phyloP scores from a whole-genome alignment of 2,888 invertebrate species.

The Halictus ligatus region DNA sequence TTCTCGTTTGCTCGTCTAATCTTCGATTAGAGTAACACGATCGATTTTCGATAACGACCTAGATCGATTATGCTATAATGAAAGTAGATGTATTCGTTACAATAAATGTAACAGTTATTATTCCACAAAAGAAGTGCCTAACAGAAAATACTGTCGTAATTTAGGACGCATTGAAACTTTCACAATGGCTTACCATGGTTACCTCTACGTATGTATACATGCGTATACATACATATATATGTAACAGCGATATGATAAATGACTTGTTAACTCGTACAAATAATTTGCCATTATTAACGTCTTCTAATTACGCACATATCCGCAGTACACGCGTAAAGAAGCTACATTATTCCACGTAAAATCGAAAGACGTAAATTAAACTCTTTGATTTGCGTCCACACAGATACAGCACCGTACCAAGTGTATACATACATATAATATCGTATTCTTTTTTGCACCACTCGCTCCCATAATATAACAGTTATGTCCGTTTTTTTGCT shows the following conservation, averaged over 20 bases:
- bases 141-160: background rate
- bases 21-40: no score
- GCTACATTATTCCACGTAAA: background rate
- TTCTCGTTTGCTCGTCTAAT: no score
- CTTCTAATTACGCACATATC: background rate
- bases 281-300: conserved; percentile 29
- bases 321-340: background rate
- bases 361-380: background rate
- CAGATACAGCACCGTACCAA: background rate
- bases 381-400: background rate
- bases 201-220: no score
- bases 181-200: conserved; percentile 1
- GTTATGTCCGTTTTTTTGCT: background rate
- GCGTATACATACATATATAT: background rate
- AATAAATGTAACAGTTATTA: background rate
- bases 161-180: background rate
- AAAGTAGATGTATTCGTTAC: no score
- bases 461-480: conserved; percentile 21
- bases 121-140: background rate
- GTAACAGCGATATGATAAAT: conserved; percentile 16
- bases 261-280: conserved; percentile 12
- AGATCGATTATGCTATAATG: no score
- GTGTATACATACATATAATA: background rate
- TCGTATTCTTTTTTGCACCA: background rate
- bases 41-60: no score